These are phyloP conservation scores for Hyles lineata DNA, from an alignment of 2,888 invertebrate genomes.

Conservation along the genomic window DNA sequence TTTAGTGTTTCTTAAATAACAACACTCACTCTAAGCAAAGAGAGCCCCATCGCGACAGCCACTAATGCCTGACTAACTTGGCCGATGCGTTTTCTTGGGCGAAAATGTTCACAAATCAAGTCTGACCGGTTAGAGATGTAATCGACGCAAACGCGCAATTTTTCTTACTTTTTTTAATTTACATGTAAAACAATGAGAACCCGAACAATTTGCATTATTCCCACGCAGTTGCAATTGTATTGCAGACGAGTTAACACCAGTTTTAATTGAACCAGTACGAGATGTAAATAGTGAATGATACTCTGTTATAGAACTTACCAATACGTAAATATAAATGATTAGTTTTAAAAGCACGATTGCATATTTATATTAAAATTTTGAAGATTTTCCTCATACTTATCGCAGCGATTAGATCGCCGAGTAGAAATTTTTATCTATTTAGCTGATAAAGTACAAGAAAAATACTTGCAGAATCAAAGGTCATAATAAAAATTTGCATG, in stretches of 20 bases:
- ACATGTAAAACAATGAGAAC: constrained; percentile 47
- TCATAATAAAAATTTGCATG: too few species aligned
- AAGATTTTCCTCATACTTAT: background rate
- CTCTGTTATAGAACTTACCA: background rate
- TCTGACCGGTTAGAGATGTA: constrained; percentile 57
- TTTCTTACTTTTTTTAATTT: constrained; percentile 46
- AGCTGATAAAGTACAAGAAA: too few species aligned
- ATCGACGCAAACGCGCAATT: constrained; percentile 30
- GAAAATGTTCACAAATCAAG: constrained; percentile 49
- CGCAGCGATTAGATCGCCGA: too few species aligned
- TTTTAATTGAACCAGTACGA: constrained; percentile 8
- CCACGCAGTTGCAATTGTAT: constrained; percentile 11
- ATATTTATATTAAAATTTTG: background rate
- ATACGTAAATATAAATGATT: background rate
- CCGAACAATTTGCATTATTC: constrained; percentile 34
- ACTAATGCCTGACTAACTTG: constrained; percentile 47
- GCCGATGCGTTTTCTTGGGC: constrained; percentile 40
- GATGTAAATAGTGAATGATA: background rate
- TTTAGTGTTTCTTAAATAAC: background rate
- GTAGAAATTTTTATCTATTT: too few species aligned
- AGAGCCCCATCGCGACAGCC: constrained; percentile 61
- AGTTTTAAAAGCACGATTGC: too few species aligned
- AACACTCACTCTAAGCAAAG: constrained; percentile 65
- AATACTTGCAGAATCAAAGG: too few species aligned
- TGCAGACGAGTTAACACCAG: background rate